A percentile compares a stretch with the other conserved stretches of the same genome.
Evolutionary conservation across 1,140 invertebrate genomes (phyloP).

Genomic region (Nymphalis io): DNA sequence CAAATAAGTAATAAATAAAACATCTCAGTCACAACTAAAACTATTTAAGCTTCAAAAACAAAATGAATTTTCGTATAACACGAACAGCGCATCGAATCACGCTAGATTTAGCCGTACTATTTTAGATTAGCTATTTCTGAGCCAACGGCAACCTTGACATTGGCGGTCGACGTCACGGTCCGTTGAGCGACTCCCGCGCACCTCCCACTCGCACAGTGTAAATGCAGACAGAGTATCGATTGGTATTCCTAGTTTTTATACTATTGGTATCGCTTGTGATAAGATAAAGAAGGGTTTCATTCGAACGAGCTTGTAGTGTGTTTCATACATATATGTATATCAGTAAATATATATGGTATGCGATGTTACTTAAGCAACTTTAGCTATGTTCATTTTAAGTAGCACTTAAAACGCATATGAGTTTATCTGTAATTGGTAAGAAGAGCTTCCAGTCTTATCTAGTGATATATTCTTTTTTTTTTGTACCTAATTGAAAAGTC

Average conservation of each 20-base stretch:
- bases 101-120: slow-evolving; percentile 25
- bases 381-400: too few species aligned
- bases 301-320: too few species aligned
- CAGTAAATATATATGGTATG: too few species aligned
- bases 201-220: slow-evolving; percentile 12
- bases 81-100: slow-evolving; percentile 4
- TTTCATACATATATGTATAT: too few species aligned
- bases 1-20: too few species aligned
- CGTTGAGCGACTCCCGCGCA: slow-evolving; percentile 29
- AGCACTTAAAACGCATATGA: too few species aligned
- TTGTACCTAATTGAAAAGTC: too few species aligned
- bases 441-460: too few species aligned
- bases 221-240: slow-evolving; percentile 4
- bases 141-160: slow-evolving; percentile 21
- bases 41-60: neutral
- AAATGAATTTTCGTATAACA: slow-evolving; percentile 9
- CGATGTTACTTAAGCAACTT: too few species aligned
- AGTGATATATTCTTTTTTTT: too few species aligned
- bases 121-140: slow-evolving; percentile 37
- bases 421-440: too few species aligned
- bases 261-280: neutral
- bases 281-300: too few species aligned
- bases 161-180: slow-evolving; percentile 20
- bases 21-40: neutral
- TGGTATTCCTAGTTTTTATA: neutral